Conservation (phyloP, 2,797 vertebrate species). For the Petrocephalus schoutedeni region DNA sequence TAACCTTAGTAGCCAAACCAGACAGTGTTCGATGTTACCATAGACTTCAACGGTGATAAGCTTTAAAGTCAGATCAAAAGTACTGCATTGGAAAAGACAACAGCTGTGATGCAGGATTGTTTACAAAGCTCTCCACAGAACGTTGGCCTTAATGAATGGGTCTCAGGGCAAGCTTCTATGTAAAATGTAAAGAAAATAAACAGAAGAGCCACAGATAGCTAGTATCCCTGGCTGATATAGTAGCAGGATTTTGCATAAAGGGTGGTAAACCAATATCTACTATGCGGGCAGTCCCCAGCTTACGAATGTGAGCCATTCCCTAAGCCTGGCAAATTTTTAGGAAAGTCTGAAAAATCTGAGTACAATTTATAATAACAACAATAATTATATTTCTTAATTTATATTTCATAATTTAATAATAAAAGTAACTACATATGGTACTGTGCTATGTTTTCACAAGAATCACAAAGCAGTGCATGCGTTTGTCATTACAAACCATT, state of each 20-base stretch:
- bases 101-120: background rate
- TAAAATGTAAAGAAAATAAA: background rate
- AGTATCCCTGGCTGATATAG: background rate
- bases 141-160: background rate
- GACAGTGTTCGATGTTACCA: constrained; percentile 22
- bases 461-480: too few species aligned
- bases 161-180: background rate
- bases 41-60: constrained; percentile 17
- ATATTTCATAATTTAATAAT: background rate
- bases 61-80: constrained; percentile 25
- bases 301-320: background rate
- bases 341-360: background rate
- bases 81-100: constrained; percentile 30
- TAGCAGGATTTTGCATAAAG: background rate
- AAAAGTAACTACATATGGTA: background rate
- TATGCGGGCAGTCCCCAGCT: background rate
- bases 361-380: background rate
- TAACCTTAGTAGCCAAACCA: constrained; percentile 25
- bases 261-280: background rate
- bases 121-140: background rate
- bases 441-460: too few species aligned
- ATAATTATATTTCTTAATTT: background rate
- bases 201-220: background rate
- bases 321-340: background rate
- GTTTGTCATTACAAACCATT: too few species aligned